Evolutionary conservation across 2,113 vertebrate genomes (phyloP).

Genomic region (Oreochromis tanganicae): DNA sequence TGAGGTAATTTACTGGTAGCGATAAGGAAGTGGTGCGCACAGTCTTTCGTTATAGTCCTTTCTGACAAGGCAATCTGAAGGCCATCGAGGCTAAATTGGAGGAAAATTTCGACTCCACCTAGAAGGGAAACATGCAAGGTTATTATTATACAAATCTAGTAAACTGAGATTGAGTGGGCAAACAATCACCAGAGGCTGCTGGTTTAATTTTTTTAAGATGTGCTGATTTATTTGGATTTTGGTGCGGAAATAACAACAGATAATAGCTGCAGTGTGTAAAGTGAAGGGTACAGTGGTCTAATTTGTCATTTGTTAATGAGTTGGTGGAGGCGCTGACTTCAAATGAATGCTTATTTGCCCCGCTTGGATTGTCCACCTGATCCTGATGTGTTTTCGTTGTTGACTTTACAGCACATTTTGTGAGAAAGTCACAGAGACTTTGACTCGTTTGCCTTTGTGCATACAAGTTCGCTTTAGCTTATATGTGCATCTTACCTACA

Average conservation of each 20-base stretch:
- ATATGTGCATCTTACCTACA: neutral
- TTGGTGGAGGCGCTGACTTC: neutral
- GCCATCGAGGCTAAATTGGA: constrained; percentile 44
- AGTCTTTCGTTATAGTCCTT: constrained; percentile 51
- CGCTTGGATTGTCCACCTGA: neutral
- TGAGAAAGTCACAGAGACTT: neutral
- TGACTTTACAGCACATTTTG: neutral
- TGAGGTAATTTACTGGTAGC: constrained; percentile 68
- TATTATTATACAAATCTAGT: constrained; percentile 21
- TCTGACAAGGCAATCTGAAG: constrained; percentile 60
- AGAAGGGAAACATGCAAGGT: neutral
- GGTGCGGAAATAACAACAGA: neutral
- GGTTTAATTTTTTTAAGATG: constrained; percentile 3
- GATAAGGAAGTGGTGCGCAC: constrained; percentile 66
- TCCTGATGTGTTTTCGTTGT: neutral
- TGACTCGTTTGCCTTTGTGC: constrained; percentile 13
- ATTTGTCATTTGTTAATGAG: constrained; percentile 11
- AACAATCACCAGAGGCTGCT: constrained; percentile 15
- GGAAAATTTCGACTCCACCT: constrained; percentile 17
- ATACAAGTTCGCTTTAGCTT: neutral
- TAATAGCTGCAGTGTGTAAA: neutral
- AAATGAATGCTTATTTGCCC: neutral
- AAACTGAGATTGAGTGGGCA: constrained; percentile 25
- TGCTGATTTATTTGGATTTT: neutral
- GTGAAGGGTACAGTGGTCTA: neutral